Evolutionary conservation across 2,888 invertebrate species (phyloP), one percentile per base, ranked within the genome.

Genomic region (Hypomecis punctinalis): DNA sequence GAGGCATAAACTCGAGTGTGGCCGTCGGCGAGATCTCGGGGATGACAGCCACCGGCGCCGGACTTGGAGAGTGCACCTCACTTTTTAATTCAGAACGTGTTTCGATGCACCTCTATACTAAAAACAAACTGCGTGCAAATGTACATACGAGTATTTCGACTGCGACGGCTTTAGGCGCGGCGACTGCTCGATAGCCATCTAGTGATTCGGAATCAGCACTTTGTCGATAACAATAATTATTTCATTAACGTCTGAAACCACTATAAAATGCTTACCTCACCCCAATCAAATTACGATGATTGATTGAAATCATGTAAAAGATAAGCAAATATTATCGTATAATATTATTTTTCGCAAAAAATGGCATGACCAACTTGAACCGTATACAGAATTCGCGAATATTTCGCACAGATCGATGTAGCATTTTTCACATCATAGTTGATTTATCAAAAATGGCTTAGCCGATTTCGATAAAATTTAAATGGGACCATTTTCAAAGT

Each of bases 1-100:
- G 83, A 81, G 80, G 81, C 85, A 84, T 84, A 81, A 80, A 86
- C 81, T 80, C 83, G 82, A 89, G 79, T 90, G 89, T 76, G 81
- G 80, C 76, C 76, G 54, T 46, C 49, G 68, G 68, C 68, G 71
- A 69, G 63, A 72, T 74, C 75, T 71, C 77, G 82, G 83, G 82
- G 89, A 84, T 88, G 86, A 80, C 81, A 80, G 84, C 59, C 47
- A 65, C 63, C 68, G 54, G 79, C 63, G 56, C 47, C 37, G 13
- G 13, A 43, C 43, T 11, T 56, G 71, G 75, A 79, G 77, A 80
- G 77, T 86, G 83, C 85, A 84, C 79, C 77, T 75, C 73, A 84
- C 82, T 89, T 88, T 86, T 84, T 86, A 69, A 85, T 88, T 86
- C 78, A 67, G 69, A 74, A 77, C 81, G 75, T 76, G 78, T 79